A percentile compares a stretch with the other conserved stretches of the same genome.
phyloP scores from a whole-genome alignment of 2,888 invertebrate genomes.

The Eupithecia centaureata region DNA sequence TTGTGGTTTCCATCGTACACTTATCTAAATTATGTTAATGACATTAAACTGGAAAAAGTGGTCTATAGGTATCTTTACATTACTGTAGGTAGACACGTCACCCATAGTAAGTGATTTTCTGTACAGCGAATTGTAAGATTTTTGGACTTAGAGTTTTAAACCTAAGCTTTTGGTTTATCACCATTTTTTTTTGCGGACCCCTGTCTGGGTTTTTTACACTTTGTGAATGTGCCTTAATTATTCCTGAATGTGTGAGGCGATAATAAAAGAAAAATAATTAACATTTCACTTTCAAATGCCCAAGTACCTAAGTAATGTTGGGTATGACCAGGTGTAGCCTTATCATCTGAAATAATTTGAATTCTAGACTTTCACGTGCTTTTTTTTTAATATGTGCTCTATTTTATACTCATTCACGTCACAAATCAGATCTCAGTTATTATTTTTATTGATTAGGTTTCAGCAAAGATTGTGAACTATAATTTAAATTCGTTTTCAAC shows the following conservation, averaged over 20 bases:
- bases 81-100: not conserved
- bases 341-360: not conserved
- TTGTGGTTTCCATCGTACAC: conserved; percentile 33
- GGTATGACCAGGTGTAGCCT: conserved; percentile 6
- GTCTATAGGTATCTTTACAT: not conserved
- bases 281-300: not conserved
- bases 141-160: too few species aligned
- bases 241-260: not conserved
- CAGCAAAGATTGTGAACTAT: not conserved
- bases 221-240: not conserved
- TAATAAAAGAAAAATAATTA: not conserved
- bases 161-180: not conserved
- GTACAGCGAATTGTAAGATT: not conserved
- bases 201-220: not conserved
- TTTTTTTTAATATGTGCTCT: not conserved
- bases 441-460: too few species aligned
- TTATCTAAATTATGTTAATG: conserved; percentile 20
- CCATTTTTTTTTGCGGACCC: not conserved
- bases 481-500: not conserved
- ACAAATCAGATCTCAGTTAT: not conserved
- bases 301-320: not conserved
- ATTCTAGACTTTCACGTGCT: not conserved
- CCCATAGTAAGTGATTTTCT: not conserved
- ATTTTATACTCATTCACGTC: not conserved
- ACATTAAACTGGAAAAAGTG: conserved; percentile 13